These are phyloP conservation scores for Drosophila tropicalis DNA, from an alignment of 1,140 invertebrate species.

Conservation along the genomic window DNA sequence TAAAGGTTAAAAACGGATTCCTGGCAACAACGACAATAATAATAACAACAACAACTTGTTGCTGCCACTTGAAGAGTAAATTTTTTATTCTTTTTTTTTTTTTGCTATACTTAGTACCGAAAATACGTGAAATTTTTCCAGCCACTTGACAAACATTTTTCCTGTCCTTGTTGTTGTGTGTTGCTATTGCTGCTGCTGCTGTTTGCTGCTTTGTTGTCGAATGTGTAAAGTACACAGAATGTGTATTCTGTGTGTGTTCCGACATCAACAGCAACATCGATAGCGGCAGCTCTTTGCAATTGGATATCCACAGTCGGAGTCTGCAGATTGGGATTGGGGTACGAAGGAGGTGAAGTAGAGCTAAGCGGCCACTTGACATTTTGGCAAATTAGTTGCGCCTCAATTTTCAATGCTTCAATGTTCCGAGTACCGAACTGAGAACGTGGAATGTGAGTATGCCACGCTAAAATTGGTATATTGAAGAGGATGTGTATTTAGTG, in stretches of 20 bases:
- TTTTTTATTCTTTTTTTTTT: conserved; percentile 42
- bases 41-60: conserved; percentile 43
- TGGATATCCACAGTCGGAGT: conserved; percentile 15
- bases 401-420: conserved; percentile 41
- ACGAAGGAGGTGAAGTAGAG: conserved; percentile 8
- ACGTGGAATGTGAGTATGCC: conserved; percentile 6
- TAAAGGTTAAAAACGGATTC: conserved; percentile 50
- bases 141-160: conserved; percentile 53
- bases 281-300: conserved; percentile 40
- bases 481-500: conserved; percentile 14
- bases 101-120: conserved; percentile 30
- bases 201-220: conserved; percentile 47
- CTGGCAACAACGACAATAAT: conserved; percentile 6
- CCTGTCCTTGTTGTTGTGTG: conserved; percentile 25
- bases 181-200: conserved; percentile 3
- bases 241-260: conserved; percentile 39
- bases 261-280: conserved; percentile 27
- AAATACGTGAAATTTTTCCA: conserved; percentile 63
- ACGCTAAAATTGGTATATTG: conserved; percentile 8
- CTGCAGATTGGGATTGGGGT: neutral
- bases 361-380: conserved; percentile 50
- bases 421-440: conserved; percentile 4
- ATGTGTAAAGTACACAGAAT: conserved; percentile 28
- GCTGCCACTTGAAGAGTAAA: conserved; percentile 36
- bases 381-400: conserved; percentile 56